phyloP scores from a whole-genome alignment of 2,113 vertebrate species.

The Hydropotes inermis region DNA sequence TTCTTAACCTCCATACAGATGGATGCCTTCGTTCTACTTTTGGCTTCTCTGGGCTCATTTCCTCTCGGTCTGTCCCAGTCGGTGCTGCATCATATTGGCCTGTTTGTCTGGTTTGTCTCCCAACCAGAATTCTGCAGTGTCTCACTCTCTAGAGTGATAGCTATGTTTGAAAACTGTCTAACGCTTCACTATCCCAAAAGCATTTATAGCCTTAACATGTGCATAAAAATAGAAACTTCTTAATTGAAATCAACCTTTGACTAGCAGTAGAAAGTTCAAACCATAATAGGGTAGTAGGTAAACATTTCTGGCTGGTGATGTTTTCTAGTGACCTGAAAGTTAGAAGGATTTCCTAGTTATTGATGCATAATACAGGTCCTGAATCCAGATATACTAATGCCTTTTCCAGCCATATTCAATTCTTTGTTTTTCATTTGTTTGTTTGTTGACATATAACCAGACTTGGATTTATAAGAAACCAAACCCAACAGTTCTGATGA shows the following conservation, averaged over 20 bases:
- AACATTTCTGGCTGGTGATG: background rate
- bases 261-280: background rate
- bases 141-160: background rate
- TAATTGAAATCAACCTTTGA: background rate
- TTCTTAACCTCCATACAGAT: background rate
- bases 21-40: background rate
- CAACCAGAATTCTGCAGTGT: background rate
- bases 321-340: constrained; percentile 1
- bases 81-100: background rate
- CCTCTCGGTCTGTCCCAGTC: background rate
- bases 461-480: background rate
- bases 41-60: background rate
- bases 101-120: background rate
- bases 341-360: background rate
- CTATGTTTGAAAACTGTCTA: background rate
- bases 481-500: background rate
- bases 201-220: background rate
- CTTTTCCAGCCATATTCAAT: background rate
- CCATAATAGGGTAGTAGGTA: background rate
- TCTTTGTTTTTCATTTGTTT: background rate
- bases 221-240: background rate
- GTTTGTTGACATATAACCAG: background rate
- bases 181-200: background rate
- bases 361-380: background rate
- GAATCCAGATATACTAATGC: background rate